Percentiles rank a stretch among this genome's conserved stretches.
phyloP scores from a whole-genome alignment of 2,113 vertebrate genomes.

The Oncorhynchus nerka region DNA sequence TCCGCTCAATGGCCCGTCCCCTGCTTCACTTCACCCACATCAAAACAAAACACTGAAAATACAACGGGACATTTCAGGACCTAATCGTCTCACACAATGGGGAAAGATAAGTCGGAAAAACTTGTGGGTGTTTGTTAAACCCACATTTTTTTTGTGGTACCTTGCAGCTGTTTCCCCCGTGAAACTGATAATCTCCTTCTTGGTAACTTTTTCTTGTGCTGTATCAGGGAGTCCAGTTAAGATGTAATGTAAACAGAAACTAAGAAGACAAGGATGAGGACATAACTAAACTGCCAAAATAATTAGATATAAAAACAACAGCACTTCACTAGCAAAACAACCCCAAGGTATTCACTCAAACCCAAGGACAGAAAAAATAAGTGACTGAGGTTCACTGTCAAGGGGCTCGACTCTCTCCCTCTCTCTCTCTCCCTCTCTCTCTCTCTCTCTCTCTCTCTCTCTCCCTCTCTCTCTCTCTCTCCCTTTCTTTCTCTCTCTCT shows the following conservation, averaged over 20 bases:
- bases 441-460: neutral
- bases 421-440: neutral
- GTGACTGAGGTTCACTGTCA: neutral
- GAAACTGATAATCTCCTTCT: neutral
- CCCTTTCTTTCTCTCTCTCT: too few species aligned
- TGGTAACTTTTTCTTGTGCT: neutral
- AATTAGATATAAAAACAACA: neutral
- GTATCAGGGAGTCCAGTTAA: neutral
- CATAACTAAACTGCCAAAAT: neutral
- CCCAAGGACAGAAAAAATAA: neutral
- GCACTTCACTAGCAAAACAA: neutral
- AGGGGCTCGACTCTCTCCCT: neutral
- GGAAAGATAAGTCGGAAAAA: neutral
- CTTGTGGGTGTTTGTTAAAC: neutral
- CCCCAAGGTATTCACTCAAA: neutral
- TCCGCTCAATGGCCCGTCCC: constrained; percentile 14
- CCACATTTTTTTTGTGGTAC: neutral
- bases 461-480: neutral
- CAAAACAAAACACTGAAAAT: constrained; percentile 19
- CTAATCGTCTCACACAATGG: neutral
- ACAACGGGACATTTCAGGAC: neutral
- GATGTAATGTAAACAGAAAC: neutral
- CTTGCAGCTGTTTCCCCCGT: neutral
- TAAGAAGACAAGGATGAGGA: neutral
- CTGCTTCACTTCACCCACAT: constrained; percentile 6